Evolutionary conservation across 2,888 invertebrate genomes (phyloP).

Genomic region (Diarsia dahlii): DNA sequence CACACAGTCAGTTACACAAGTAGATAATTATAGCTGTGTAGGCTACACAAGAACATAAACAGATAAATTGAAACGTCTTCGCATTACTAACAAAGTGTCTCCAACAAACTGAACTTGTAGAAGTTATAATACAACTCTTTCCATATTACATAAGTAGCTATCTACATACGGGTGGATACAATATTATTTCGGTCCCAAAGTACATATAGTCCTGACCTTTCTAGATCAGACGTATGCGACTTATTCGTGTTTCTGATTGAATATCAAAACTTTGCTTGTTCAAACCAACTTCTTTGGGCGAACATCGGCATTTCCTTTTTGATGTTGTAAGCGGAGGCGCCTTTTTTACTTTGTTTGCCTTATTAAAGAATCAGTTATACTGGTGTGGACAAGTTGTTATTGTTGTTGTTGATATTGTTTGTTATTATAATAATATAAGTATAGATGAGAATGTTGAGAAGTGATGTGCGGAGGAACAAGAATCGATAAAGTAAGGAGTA

Average conservation of each 20-base stretch:
- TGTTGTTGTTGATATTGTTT: too few relatives aligned
- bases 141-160: constrained; percentile 19
- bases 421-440: too few relatives aligned
- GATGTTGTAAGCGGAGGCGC: constrained; percentile 17
- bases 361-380: constrained; percentile 5
- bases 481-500: too few relatives aligned
- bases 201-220: constrained; percentile 34
- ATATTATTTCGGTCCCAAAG: constrained; percentile 35
- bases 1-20: background rate
- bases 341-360: constrained; percentile 13
- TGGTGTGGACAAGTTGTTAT: background rate
- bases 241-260: constrained; percentile 46
- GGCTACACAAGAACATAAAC: background rate
- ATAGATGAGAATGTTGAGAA: background rate
- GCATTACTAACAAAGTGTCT: background rate
- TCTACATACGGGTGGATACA: constrained; percentile 14
- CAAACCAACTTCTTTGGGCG: constrained; percentile 14
- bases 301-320: constrained; percentile 25
- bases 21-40: background rate
- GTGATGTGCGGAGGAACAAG: too few relatives aligned
- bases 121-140: constrained; percentile 32
- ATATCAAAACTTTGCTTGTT: constrained; percentile 48
- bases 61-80: background rate
- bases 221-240: constrained; percentile 20
- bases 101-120: constrained; percentile 12